Conservation (phyloP, 2,113 vertebrate genomes). For the Plectropomus leopardus region DNA sequence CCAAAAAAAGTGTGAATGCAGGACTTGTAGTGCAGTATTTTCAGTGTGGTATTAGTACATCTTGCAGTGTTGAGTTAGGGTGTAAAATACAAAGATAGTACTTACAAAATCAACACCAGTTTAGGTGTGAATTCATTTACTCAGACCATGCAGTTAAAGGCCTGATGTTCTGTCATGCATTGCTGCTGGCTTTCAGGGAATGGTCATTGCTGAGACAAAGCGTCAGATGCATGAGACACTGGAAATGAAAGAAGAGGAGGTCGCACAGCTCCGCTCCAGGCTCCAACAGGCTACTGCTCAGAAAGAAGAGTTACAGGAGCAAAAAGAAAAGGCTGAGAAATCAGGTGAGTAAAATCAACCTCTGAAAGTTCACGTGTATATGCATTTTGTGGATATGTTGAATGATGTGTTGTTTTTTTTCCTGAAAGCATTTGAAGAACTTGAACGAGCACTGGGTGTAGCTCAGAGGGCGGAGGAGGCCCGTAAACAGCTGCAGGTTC, state of each 20-base stretch:
- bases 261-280: slow-evolving; percentile 89
- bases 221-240: slow-evolving; percentile 97
- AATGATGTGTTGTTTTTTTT: not conserved
- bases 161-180: slow-evolving; percentile 7
- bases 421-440: slow-evolving; percentile 94
- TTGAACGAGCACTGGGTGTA: slow-evolving; percentile 90
- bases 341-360: slow-evolving; percentile 86
- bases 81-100: slow-evolving; percentile 13
- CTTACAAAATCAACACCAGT: not conserved
- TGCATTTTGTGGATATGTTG: not conserved
- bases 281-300: slow-evolving; percentile 88
- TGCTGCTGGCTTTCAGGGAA: slow-evolving; percentile 86
- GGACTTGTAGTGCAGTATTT: too few species aligned
- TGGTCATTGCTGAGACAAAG: slow-evolving; percentile 98
- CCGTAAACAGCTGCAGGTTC: slow-evolving; percentile 89
- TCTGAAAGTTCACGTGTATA: not conserved
- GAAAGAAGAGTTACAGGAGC: slow-evolving; percentile 92
- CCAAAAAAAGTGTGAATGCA: too few species aligned
- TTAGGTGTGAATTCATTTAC: not conserved
- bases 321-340: slow-evolving; percentile 96
- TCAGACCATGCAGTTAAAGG: not conserved
- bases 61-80: not conserved
- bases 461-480: slow-evolving; percentile 94
- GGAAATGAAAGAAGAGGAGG: slow-evolving; percentile 97
- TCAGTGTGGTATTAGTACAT: too few species aligned